A percentile compares a stretch with the other conserved stretches of the same genome.
These are phyloP conservation scores for Lagenorhynchus albirostris DNA, from an alignment of 2,113 vertebrate genomes.

Conservation along the genomic window DNA sequence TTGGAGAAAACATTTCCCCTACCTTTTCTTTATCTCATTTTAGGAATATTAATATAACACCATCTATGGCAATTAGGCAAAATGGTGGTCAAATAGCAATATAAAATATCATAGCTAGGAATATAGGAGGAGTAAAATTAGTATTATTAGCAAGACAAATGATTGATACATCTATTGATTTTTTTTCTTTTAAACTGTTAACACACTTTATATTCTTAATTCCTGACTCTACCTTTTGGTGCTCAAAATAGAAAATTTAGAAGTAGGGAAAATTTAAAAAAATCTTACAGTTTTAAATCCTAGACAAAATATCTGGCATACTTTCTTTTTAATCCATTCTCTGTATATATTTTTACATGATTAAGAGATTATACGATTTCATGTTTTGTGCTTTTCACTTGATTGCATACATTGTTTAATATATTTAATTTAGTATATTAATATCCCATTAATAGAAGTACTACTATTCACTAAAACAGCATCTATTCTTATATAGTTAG, in stretches of 20 bases:
- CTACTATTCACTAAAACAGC: not conserved
- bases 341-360: not conserved
- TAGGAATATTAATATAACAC: not conserved
- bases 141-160: not conserved
- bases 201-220: not conserved
- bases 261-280: not conserved
- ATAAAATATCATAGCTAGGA: not conserved
- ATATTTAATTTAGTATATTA: not conserved
- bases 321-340: not conserved
- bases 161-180: not conserved
- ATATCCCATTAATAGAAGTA: not conserved
- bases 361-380: not conserved
- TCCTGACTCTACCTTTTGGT: constrained; percentile 10
- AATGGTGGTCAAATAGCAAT: not conserved
- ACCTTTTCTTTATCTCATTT: not conserved
- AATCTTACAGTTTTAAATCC: constrained; percentile 1
- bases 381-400: constrained; percentile 2
- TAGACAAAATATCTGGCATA: not conserved
- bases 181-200: not conserved
- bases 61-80: not conserved
- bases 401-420: not conserved
- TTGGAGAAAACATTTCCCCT: not conserved
- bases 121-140: not conserved
- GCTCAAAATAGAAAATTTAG: not conserved
- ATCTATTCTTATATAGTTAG: not conserved